Base-by-base conservation (phyloP, 1,140 invertebrate species). In the Tetramorium parvispinum region DNA sequence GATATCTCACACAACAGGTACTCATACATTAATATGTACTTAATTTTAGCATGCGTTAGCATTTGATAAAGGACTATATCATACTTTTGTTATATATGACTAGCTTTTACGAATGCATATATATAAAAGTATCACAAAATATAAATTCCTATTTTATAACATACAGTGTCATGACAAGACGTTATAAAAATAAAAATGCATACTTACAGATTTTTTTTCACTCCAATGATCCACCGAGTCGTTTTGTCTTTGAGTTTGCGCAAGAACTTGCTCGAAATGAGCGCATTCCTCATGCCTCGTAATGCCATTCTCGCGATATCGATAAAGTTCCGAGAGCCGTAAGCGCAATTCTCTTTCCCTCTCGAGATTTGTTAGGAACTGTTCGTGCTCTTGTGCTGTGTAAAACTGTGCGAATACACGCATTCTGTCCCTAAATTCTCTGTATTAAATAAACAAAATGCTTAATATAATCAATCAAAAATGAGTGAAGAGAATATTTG, bases 341-440 rank as follows among this genome's bases (percentile, higher is more conserved):
- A 97, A 96, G 88, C 98, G 97, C 68, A 99, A 94, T 94, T 98
- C 97, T 92, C 97, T 96, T 95, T 99, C 98, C 86, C 97, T 96
- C 94, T 98, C 97, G 70, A 99, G 93, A 87, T 97, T 98, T 27
- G 95, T 96, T 57, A 98, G 95, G 70, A 98, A 96, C 83, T 97
- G 96, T 87, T 98, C 97, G 92, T 98, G 97, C 95, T 99, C 98
- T 85, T 97, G 96, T 46, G 97, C 96, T 0, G 98, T 97, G 92
- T 98, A 97, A 95, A 99, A 99, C 93, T 98, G 98, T 37, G 98
- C 97, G 93, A 98, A 98, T 59, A 97, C 96, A 57, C 97, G 96
- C 93, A 99, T 96, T 68, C 97, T 97, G 86, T 99, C 98, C 37
- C 97, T 96, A 90, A 98, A 97, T 88, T 98, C 97, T 86, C 97